Evolutionary conservation across 2,888 invertebrate genomes (phyloP), one percentile per base, ranked within the genome.

Genomic region (Vandiemenella viatica): DNA sequence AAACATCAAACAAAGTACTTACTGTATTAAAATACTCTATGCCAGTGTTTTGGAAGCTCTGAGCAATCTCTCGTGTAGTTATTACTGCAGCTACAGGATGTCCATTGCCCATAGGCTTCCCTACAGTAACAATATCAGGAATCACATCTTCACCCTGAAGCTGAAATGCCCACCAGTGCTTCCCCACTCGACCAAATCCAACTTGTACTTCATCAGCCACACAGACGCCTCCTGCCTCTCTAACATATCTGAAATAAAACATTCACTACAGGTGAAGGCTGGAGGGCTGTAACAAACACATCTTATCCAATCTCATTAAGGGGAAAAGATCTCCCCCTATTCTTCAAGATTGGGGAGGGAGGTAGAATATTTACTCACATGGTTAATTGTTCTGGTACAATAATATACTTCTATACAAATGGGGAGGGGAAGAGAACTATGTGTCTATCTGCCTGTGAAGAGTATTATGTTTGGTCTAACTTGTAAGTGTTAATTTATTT

Each of bases 121-220:
- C 98, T 65, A 98, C 78, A 0, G 97, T 95, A 5, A 99, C 95
- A 60, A 99, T 97, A 62, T 98, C 98, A 0, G 98, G 98, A 2
- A 91, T 71, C 8, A 95, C 81, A 58, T 83, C 85, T 37, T 72
- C 70, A 44, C 78, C 79, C 62, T 90, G 89, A 5, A 84, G 74
- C 67, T 97, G 82, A 63, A 95, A 97, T 0, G 92, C 95, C 98
- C 98, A 99, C 80, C 90, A 93, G 63, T 92, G 87, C 46, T 79
- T 80, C 13, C 98, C 98, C 17, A 89, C 85, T 43, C 98, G 75
- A 1, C 97, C 98, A 63, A 97, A 99, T 10, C 98, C 98, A 21
- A 95, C 93, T 72, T 97, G 96, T 1, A 98, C 97, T 66, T 99
- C 98, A 65, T 98, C 98, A 13, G 95, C 93, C 55, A 99, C 90